A percentile compares a stretch with the other conserved stretches of the same genome.
These are phyloP conservation scores for Listronotus bonariensis DNA, from an alignment of 1,140 invertebrate genomes.

Conservation along the genomic window DNA sequence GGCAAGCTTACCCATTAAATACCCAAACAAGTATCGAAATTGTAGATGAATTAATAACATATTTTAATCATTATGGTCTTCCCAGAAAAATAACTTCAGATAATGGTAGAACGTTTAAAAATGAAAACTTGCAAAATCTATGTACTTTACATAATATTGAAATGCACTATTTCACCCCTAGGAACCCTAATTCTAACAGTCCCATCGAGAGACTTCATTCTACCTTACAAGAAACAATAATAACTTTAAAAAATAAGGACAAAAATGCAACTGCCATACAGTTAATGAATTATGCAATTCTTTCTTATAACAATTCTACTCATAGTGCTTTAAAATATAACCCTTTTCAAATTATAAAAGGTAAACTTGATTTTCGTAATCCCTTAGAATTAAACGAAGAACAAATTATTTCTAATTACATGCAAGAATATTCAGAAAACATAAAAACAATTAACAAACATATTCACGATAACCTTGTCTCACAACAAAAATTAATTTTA, in stretches of 20 bases:
- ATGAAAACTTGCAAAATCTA: no score
- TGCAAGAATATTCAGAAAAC: background rate
- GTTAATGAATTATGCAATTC: constrained; percentile 13
- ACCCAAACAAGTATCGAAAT: no score
- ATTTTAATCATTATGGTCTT: no score
- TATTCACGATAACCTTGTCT: background rate
- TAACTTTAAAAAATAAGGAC: constrained; percentile 2
- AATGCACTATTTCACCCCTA: no score
- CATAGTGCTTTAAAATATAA: constrained; percentile 13
- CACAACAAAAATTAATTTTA: no score
- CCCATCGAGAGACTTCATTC: no score
- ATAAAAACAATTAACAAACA: constrained; percentile 3
- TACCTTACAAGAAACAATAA: background rate
- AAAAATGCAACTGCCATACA: background rate
- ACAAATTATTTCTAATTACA: constrained; percentile 6
- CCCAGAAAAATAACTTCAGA: no score
- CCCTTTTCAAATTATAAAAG: constrained; percentile 22
- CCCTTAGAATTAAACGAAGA: constrained; percentile 8
- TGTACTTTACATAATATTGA: no score
- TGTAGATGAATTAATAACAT: no score
- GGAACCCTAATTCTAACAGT: no score
- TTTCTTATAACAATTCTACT: constrained; percentile 16
- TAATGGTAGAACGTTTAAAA: no score
- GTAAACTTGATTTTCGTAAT: constrained; percentile 1
- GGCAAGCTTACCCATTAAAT: no score